These are phyloP conservation scores for Daktulosphaira vitifoliae DNA, from an alignment of 1,140 invertebrate species.

Conservation along the genomic window DNA sequence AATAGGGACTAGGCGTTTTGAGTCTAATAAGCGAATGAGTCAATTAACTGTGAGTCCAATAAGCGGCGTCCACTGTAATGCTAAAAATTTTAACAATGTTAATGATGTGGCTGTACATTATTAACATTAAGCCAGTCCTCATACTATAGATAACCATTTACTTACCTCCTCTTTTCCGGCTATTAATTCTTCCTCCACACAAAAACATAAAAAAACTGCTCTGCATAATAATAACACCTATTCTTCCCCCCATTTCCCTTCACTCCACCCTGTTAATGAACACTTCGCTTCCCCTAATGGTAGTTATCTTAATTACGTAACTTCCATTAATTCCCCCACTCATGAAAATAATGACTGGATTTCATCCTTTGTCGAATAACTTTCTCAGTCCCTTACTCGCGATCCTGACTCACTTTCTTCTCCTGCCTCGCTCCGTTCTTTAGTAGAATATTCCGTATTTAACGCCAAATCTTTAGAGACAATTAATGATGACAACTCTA, in stretches of 20 bases:
- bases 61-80: not conserved
- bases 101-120: too few species aligned
- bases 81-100: too few species aligned
- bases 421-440: not conserved
- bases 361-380: not conserved
- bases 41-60: too few species aligned
- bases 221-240: not conserved
- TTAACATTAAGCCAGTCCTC: too few species aligned
- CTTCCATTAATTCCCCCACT: not conserved
- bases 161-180: too few species aligned
- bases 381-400: not conserved
- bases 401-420: not conserved
- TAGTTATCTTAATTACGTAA: not conserved
- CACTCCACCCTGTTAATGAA: not conserved
- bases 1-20: too few species aligned
- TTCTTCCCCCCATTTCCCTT: not conserved
- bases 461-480: not conserved
- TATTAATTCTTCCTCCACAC: too few species aligned
- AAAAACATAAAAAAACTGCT: not conserved
- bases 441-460: not conserved
- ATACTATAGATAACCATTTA: too few species aligned
- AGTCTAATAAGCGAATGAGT: too few species aligned
- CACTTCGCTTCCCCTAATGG: not conserved
- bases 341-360: not conserved
- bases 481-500: not conserved